phyloP scores from a whole-genome alignment of 1,140 invertebrate species.

The Ceratosolen solmsi region DNA sequence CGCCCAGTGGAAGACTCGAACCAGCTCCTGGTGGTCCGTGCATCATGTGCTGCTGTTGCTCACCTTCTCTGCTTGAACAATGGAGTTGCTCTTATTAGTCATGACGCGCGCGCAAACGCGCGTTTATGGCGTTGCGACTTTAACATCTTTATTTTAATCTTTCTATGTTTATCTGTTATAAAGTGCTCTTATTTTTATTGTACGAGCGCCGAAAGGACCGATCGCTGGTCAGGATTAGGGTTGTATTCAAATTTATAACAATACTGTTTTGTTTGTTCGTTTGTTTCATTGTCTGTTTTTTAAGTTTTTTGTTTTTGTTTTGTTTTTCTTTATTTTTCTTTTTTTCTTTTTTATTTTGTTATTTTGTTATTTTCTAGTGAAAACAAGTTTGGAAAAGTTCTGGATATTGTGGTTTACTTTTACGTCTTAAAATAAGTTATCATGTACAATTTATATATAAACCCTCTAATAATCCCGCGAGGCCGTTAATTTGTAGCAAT shows the following conservation, averaged over 20 bases:
- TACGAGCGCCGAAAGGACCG: not conserved
- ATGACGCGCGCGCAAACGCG: constrained; percentile 20
- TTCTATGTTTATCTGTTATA: not conserved
- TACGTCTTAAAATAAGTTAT: not conserved
- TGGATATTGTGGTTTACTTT: not conserved
- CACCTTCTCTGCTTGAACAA: constrained; percentile 73
- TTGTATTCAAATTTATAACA: not conserved
- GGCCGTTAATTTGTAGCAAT: not conserved
- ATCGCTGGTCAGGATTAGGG: too few species aligned
- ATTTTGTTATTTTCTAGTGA: not conserved
- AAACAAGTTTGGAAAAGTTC: not conserved
- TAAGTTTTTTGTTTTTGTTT: not conserved
- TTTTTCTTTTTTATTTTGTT: not conserved
- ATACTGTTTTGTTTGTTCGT: not conserved
- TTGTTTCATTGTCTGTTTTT: not conserved
- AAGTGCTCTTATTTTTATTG: not conserved
- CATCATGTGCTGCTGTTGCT: constrained; percentile 68
- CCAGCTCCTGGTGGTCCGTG: constrained; percentile 64
- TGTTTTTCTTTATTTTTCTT: too few species aligned
- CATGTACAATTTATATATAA: not conserved
- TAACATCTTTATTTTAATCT: not conserved
- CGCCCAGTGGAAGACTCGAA: constrained; percentile 64
- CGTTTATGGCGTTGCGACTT: not conserved
- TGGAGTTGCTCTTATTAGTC: constrained; percentile 55
- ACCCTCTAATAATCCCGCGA: constrained; percentile 23